phyloP scores from a whole-genome alignment of 2,797 vertebrate species.

The Corythornis leucogaster region DNA sequence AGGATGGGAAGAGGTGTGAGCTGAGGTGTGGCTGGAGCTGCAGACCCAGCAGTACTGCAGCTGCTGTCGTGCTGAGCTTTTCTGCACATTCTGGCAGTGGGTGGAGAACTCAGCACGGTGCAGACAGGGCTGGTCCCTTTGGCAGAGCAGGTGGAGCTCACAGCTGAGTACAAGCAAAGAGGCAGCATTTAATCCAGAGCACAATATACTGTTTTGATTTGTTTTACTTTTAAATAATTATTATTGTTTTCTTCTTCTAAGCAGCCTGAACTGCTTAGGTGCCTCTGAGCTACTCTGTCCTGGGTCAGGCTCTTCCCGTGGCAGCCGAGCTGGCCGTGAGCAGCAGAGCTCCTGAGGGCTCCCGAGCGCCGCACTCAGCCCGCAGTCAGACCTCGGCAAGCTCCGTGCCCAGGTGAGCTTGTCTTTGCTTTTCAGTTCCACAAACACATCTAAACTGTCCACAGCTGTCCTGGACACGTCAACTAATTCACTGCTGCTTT shows the following conservation, averaged over 20 bases:
- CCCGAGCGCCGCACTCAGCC: rapidly evolving
- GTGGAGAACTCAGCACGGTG: rapidly evolving
- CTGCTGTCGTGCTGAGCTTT: rapidly evolving
- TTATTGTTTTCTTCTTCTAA: not conserved
- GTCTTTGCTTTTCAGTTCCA: constrained; percentile 24
- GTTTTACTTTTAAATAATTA: not conserved
- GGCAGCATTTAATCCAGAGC: not conserved
- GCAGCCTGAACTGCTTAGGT: not conserved
- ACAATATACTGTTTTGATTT: not conserved
- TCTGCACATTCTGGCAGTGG: rapidly evolving
- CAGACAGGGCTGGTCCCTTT: not conserved
- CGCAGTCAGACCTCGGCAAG: not conserved
- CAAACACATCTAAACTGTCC: not conserved
- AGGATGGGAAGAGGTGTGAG: not conserved
- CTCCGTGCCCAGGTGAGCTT: not conserved
- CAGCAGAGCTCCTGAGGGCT: not conserved
- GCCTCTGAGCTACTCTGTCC: not conserved
- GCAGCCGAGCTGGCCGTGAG: not conserved
- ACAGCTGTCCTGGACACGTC: not conserved
- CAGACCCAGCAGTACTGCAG: not conserved
- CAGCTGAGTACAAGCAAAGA: not conserved
- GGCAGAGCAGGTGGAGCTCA: not conserved
- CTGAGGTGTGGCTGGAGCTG: not conserved
- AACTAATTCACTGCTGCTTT: not conserved
- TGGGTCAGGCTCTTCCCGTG: not conserved